Evolutionary conservation across 2,888 invertebrate species (phyloP).

Genomic region (Deilephila elpenor): DNA sequence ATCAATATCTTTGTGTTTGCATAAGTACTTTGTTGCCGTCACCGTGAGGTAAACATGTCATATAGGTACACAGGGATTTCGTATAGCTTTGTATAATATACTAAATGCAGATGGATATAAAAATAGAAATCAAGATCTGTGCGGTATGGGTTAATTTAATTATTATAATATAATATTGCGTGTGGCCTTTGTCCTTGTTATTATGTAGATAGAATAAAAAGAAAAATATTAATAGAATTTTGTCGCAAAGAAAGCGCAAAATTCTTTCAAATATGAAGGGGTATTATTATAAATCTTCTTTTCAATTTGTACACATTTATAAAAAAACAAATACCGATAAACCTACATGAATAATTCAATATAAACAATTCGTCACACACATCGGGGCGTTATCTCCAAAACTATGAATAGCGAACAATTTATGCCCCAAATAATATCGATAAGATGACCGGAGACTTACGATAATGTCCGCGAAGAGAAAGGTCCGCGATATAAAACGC

Average conservation of each 20-base stretch:
- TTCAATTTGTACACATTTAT: no score
- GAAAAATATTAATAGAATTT: no score
- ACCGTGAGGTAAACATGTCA: conserved; percentile 67
- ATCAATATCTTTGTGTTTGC: conserved; percentile 78
- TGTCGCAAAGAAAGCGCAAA: no score
- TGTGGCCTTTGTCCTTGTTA: no score
- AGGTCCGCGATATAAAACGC: conserved; percentile 80
- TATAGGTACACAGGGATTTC: conserved; percentile 53
- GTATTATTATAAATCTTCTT: no score
- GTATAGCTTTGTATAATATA: conserved; percentile 20
- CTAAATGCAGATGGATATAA: not conserved
- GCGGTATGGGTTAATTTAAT: no score
- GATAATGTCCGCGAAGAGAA: conserved; percentile 76
- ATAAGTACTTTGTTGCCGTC: conserved; percentile 71
- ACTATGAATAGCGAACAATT: conserved; percentile 55
- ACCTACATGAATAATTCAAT: conserved; percentile 10
- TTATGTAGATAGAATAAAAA: no score
- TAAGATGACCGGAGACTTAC: conserved; percentile 82
- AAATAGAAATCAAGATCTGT: not conserved
- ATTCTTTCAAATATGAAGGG: no score
- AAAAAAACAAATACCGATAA: not conserved
- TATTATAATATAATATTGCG: no score
- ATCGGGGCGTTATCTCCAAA: conserved; percentile 3
- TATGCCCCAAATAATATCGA: conserved; percentile 64
- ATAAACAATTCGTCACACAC: not conserved